These are phyloP conservation scores for human (Homo sapiens) DNA, from an alignment of 2,113 vertebrate species.

Conservation along the genomic window DNA sequence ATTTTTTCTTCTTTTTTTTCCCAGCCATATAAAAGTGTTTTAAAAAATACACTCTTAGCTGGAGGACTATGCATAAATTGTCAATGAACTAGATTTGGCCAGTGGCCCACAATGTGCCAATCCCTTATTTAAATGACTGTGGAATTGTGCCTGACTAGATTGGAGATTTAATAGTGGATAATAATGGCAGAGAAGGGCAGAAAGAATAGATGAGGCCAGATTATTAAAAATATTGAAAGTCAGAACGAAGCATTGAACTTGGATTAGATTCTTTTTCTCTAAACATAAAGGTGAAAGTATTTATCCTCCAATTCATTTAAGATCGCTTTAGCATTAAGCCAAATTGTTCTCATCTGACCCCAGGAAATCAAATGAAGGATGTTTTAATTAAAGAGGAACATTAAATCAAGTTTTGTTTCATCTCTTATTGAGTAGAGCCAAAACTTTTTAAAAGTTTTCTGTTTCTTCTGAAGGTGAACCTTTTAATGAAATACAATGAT, in stretches of 20 bases:
- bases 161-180: neutral
- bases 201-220: neutral
- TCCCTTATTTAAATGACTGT: neutral
- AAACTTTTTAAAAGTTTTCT: neutral
- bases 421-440: neutral
- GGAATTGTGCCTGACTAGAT: neutral
- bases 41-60: neutral
- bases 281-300: neutral
- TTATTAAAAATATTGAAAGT: neutral
- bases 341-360: neutral
- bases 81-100: neutral
- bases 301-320: neutral
- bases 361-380: neutral
- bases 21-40: neutral
- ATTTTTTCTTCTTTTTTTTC: neutral
- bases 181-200: neutral
- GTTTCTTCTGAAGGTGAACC: neutral
- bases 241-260: neutral
- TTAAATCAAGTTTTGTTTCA: neutral
- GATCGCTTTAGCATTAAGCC: neutral
- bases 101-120: neutral
- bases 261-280: neutral
- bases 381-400: neutral
- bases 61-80: neutral
- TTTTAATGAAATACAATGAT: slow-evolving; percentile 18